Conservation (phyloP, 92 coral and sea anemone species). For the Isaurus tuberculatus region DNA sequence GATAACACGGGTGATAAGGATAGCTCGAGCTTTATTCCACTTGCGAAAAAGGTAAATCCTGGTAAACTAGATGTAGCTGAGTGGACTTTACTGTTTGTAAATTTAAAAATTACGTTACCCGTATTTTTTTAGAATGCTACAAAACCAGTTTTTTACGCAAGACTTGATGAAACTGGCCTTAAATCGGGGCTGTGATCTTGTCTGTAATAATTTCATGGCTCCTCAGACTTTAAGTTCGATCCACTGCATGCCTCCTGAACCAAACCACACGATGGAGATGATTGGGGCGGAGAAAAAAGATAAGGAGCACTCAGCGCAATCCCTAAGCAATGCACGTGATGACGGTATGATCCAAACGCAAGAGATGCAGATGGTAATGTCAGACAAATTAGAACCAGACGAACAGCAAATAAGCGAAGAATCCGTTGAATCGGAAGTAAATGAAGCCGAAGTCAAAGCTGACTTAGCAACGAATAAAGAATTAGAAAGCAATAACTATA, state of each 20-base stretch:
- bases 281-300: background rate
- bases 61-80: background rate
- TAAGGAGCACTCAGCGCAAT: background rate
- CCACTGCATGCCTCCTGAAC: background rate
- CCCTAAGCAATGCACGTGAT: background rate
- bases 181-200: background rate
- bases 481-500: background rate
- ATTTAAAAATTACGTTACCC: background rate
- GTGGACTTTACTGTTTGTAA: background rate
- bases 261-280: background rate
- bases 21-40: too few species aligned
- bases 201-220: background rate
- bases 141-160: background rate
- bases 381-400: background rate
- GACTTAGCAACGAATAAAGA: background rate
- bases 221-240: background rate
- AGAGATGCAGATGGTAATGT: background rate
- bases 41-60: background rate
- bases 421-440: background rate
- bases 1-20: too few species aligned
- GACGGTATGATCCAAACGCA: background rate
- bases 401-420: background rate
- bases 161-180: background rate
- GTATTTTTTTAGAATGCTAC: slow-evolving; percentile 2
- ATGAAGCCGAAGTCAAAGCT: background rate